Evolutionary conservation across 2,113 vertebrate genomes (phyloP).

Genomic region (Cyanoderma ruficeps): DNA sequence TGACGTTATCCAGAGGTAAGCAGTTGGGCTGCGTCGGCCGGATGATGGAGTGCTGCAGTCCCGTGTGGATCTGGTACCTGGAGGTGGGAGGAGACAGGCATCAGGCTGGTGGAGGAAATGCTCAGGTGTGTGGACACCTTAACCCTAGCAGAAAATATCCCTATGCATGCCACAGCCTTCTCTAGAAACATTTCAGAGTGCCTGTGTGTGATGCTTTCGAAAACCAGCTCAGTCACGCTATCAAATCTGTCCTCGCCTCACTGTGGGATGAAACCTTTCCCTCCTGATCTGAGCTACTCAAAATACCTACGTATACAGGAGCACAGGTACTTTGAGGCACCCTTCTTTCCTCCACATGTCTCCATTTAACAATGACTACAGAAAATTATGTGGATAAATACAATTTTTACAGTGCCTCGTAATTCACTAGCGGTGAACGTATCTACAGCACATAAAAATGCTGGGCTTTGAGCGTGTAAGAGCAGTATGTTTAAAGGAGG

Average conservation of each 20-base stretch:
- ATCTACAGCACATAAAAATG: not conserved
- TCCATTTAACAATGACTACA: not conserved
- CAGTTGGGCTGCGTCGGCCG: constrained; percentile 93
- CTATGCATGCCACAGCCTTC: not conserved
- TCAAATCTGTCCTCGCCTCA: not conserved
- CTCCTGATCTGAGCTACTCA: not conserved
- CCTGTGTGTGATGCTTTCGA: not conserved
- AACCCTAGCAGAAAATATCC: not conserved
- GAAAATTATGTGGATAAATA: not conserved
- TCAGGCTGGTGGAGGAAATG: not conserved
- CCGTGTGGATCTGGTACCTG: constrained; percentile 98
- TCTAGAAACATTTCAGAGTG: not conserved
- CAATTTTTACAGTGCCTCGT: not conserved
- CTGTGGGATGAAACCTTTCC: not conserved
- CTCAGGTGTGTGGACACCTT: not conserved
- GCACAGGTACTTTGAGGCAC: not conserved
- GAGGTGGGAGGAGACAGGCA: not conserved
- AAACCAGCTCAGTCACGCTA: not conserved
- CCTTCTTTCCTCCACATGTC: not conserved
- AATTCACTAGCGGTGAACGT: not conserved
- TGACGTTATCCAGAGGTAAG: constrained; percentile 90
- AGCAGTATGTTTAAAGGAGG: not conserved
- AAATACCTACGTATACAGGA: not conserved
- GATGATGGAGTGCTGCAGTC: constrained; percentile 96
- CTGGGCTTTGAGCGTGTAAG: not conserved